phyloP scores from a whole-genome alignment of 1,140 invertebrate genomes.

The Muscidifurax raptorellus region DNA sequence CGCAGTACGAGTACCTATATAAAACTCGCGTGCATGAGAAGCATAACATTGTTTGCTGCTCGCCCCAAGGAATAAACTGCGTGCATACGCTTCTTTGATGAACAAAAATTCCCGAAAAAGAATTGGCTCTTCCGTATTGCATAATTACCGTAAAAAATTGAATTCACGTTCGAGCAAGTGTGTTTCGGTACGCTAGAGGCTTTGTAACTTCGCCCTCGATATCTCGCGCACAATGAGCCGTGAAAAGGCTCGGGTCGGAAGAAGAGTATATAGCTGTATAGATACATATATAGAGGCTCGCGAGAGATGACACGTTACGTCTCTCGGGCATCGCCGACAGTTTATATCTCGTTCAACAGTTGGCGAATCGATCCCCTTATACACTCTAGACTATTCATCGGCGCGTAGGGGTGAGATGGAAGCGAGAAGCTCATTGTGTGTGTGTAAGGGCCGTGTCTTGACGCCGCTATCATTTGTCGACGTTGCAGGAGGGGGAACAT shows the following conservation, averaged over 20 bases:
- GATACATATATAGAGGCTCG: neutral
- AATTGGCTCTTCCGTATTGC: no score
- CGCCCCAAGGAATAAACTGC: neutral
- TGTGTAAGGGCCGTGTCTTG: neutral
- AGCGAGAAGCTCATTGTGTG: neutral
- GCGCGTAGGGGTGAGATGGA: no score
- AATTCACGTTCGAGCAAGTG: neutral
- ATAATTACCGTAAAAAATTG: no score
- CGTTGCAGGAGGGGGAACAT: neutral
- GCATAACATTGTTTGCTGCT: neutral
- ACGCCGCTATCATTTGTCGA: neutral
- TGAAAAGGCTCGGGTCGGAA: neutral
- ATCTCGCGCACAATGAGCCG: neutral
- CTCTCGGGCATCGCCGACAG: neutral
- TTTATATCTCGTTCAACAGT: slow-evolving; percentile 53
- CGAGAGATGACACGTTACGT: neutral
- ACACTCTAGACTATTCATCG: neutral
- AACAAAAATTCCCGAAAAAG: no score
- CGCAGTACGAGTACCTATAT: neutral
- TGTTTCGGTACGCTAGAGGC: neutral
- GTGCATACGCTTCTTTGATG: no score
- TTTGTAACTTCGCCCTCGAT: neutral
- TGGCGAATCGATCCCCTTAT: slow-evolving; percentile 33
- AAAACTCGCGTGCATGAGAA: neutral
- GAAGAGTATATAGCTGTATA: neutral